Percentiles rank a stretch among this genome's conserved stretches.
Evolutionary conservation across 1,140 invertebrate species (phyloP).

Genomic region (Pemphigus obesinymphae): DNA sequence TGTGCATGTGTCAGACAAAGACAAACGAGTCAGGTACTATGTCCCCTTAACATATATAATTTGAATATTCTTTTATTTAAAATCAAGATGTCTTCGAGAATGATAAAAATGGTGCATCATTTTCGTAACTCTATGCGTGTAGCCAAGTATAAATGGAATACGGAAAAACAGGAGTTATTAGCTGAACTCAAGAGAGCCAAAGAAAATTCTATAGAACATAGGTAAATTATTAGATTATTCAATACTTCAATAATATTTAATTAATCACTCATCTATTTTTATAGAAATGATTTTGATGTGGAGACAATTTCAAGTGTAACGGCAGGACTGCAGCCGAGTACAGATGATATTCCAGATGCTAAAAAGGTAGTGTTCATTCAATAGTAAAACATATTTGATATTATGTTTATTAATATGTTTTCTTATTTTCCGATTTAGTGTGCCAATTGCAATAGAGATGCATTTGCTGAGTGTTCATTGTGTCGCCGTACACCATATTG

Average conservation of each 20-base stretch:
- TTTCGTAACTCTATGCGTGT: constrained; percentile 34
- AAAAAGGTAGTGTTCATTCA: constrained; percentile 11
- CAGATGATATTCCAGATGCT: constrained; percentile 4
- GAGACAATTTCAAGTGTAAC: constrained; percentile 31
- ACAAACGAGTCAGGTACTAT: no score
- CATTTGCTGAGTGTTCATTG: constrained; percentile 75
- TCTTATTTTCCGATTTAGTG: constrained; percentile 58
- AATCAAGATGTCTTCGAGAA: constrained; percentile 31
- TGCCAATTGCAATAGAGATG: constrained; percentile 80
- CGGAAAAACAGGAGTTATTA: constrained; percentile 28
- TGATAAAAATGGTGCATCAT: constrained; percentile 30
- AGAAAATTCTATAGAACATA: constrained; percentile 24
- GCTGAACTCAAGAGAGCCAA: constrained; percentile 25
- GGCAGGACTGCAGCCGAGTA: constrained; percentile 11
- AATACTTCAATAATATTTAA: no score
- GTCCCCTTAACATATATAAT: no score
- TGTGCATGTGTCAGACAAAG: no score
- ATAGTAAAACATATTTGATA: background rate
- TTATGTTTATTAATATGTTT: background rate
- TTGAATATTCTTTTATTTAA: background rate
- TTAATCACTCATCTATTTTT: no score
- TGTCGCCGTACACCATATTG: constrained; percentile 80
- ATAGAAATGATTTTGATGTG: constrained; percentile 33
- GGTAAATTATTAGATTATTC: background rate
- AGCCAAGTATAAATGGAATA: constrained; percentile 34